These are phyloP conservation scores for Hyphantria cunea DNA, from an alignment of 1,140 invertebrate genomes.

Conservation along the genomic window DNA sequence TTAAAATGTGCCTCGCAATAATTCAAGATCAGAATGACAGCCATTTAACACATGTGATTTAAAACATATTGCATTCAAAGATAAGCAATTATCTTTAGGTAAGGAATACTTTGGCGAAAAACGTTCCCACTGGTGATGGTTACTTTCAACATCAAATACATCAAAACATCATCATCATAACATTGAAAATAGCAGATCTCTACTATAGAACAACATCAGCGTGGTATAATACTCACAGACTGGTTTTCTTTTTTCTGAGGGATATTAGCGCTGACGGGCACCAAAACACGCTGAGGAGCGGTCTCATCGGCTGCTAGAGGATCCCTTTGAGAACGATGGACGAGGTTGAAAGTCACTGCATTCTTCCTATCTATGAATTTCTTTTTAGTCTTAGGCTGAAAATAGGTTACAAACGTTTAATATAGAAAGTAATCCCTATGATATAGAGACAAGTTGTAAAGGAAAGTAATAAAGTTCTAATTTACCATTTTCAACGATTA, in stretches of 20 bases:
- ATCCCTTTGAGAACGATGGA: conserved; percentile 96
- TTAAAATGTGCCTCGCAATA: too few species aligned
- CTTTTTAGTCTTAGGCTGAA: conserved; percentile 88
- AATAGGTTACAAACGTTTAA: conserved; percentile 41
- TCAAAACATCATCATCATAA: too few species aligned
- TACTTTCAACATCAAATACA: too few species aligned
- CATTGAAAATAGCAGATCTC: too few species aligned
- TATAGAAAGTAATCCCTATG: neutral
- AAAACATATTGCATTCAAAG: too few species aligned
- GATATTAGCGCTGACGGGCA: conserved; percentile 82
- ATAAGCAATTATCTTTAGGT: too few species aligned
- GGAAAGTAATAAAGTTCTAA: neutral
- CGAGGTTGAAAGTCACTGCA: conserved; percentile 94
- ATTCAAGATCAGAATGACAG: too few species aligned
- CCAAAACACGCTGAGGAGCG: conserved; percentile 93
- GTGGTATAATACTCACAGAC: conserved; percentile 47
- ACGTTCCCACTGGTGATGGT: too few species aligned
- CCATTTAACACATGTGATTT: too few species aligned
- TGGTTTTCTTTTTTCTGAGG: conserved; percentile 63
- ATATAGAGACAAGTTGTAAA: neutral
- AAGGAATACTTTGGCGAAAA: too few species aligned
- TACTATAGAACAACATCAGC: too few species aligned
- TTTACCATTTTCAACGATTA: conserved; percentile 52
- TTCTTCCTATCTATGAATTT: conserved; percentile 97
- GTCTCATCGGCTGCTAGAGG: conserved; percentile 93